These are phyloP conservation scores for Anarhynchus alexandrinus DNA, from an alignment of 2,113 vertebrate species.

Conservation along the genomic window DNA sequence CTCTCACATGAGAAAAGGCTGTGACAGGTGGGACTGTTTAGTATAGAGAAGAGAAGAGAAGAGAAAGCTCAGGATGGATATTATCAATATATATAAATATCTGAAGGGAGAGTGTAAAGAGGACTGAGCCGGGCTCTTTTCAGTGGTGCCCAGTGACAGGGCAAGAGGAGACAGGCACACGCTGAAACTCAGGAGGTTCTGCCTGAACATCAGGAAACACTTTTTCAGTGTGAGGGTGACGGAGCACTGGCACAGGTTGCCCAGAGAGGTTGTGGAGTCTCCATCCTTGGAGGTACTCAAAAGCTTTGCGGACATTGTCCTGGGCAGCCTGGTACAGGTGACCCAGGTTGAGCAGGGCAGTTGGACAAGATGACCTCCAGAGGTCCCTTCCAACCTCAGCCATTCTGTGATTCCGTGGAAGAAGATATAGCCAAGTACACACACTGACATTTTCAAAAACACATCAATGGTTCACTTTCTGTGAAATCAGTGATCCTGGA, in stretches of 20 bases:
- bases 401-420: not conserved
- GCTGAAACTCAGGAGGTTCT: not conserved
- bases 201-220: not conserved
- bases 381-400: not conserved
- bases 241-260: not conserved
- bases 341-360: not conserved
- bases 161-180: fast-evolving
- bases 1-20: not conserved
- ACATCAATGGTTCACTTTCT: not conserved
- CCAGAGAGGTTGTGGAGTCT: not conserved
- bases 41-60: not conserved
- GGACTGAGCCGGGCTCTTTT: not conserved
- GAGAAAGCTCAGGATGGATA: not conserved
- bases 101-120: not conserved
- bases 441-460: not conserved
- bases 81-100: not conserved
- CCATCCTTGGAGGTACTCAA: not conserved
- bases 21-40: not conserved
- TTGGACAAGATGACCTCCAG: not conserved
- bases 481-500: not conserved
- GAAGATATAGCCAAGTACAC: not conserved
- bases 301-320: not conserved
- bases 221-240: not conserved
- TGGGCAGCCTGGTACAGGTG: not conserved
- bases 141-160: not conserved